A percentile compares a stretch with the other conserved stretches of the same genome.
phyloP scores from a whole-genome alignment of 1,140 invertebrate species.

The Mizuhopecten yessoensis region DNA sequence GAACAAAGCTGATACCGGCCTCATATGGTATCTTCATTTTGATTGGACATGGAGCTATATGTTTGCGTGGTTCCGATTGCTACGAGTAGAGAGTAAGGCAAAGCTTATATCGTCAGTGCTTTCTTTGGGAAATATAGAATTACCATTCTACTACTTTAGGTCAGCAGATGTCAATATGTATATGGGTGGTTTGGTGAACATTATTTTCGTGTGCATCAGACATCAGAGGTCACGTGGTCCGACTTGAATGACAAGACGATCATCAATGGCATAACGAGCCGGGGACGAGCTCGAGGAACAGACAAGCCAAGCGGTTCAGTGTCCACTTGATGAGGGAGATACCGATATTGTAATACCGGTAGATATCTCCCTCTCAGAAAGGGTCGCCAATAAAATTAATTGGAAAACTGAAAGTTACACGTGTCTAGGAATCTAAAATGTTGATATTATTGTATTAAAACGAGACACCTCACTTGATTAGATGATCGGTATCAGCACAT shows the following conservation, averaged over 20 bases:
- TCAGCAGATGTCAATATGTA: no score
- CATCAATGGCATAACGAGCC: no score
- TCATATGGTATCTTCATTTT: neutral
- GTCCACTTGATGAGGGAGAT: neutral
- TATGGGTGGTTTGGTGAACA: no score
- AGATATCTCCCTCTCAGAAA: neutral
- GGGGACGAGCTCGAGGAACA: no score
- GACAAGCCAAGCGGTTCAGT: neutral
- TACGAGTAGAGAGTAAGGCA: no score
- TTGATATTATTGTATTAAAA: constrained; percentile 30
- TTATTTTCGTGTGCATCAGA: neutral
- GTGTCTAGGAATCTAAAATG: neutral
- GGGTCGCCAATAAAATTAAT: neutral
- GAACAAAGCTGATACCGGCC: neutral
- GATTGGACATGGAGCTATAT: no score
- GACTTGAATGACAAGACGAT: no score
- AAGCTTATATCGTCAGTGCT: no score
- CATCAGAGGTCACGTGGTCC: neutral
- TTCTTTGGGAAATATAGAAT: no score
- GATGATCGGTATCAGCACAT: neutral
- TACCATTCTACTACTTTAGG: no score
- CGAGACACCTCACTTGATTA: constrained; percentile 37
- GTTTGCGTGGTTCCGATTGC: neutral
- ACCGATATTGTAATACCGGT: neutral
- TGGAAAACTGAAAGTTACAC: constrained; percentile 34